Base-by-base conservation (phyloP, 1,140 invertebrate species). In the Sitophilus oryzae region DNA sequence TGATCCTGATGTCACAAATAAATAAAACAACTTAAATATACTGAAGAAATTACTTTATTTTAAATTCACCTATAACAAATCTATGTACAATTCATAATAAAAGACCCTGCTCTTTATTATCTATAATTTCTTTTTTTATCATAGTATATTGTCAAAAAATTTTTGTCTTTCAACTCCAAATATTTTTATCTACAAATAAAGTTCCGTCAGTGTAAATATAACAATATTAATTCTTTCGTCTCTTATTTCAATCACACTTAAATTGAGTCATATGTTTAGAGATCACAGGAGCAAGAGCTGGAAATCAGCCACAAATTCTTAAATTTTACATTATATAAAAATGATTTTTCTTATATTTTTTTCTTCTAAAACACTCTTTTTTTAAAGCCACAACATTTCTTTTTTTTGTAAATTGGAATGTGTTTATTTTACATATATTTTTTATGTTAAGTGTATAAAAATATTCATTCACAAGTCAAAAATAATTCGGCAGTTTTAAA, bases 261-360 rank as follows among this genome's bases (percentile, higher is more conserved):
- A 59, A 51, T 69, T 69, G 69, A 70, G 67, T 71, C 65, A 62
- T 63, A 48, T 50, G 50, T 57, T 63, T 51, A 68, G 69, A 71
- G 69, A 71, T 71, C 69, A 71, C 69, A 71, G 69, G 67, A 69
- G 66, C 55, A n/a, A 62, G 66, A 70, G 62, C 65, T 66, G 65
- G 65, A 66, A 66, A 56, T 59, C 54, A 65, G 49, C 60, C 56
- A 54, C 44, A 56, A 43, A 42, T 34, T 47, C 34, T 51, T 52
- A 40, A 35, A 10, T 16, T 45, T 45, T 45, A 53, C n/a, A 21
- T 20, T 38, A 37, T 19, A 30, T 38, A 30, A 11, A 44, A 34
- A 16, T 53, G 41, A 48, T 21, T 19, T 20, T 25, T 45, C n/a
- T 52, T 40, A 38, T 46, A 46, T 25, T 25, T 5, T 30, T 3